These are phyloP conservation scores for Lasioglossum morio DNA, from an alignment of 2,888 invertebrate genomes.

Conservation along the genomic window DNA sequence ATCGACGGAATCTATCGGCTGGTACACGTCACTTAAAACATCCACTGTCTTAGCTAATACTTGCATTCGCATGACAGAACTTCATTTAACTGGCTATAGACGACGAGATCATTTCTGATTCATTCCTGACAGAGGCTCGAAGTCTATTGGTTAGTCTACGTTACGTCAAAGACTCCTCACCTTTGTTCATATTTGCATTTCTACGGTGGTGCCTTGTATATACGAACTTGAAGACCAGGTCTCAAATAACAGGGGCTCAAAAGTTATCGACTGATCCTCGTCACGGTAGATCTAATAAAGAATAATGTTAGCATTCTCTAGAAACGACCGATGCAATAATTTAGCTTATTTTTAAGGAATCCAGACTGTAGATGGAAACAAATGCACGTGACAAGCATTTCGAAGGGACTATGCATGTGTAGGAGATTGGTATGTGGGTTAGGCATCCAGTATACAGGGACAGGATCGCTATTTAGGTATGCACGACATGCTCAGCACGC, in stretches of 20 bases:
- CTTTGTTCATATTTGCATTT: too few relatives aligned
- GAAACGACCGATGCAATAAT: background rate
- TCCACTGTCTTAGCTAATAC: background rate
- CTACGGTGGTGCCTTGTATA: too few relatives aligned
- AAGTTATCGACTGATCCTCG: too few relatives aligned
- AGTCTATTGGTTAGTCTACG: background rate
- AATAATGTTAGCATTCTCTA: background rate
- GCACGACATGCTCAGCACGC: slow-evolving; percentile 1
- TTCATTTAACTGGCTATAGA: too few relatives aligned
- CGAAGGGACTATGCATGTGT: background rate
- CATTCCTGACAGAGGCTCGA: background rate
- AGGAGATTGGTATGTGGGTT: background rate
- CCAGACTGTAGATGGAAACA: background rate
- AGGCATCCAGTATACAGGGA: background rate
- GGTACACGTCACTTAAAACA: background rate
- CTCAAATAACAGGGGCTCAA: too few relatives aligned
- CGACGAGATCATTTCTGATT: background rate
- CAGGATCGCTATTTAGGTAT: background rate
- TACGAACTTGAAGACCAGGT: too few relatives aligned
- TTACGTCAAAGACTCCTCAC: background rate
- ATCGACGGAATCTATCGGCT: background rate
- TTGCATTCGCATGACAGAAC: background rate
- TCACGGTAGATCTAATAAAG: background rate
- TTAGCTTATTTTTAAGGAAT: background rate
- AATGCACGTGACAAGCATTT: background rate